Conservation (phyloP, 2,797 vertebrate species). For the Oceanodroma leucorhoa region DNA sequence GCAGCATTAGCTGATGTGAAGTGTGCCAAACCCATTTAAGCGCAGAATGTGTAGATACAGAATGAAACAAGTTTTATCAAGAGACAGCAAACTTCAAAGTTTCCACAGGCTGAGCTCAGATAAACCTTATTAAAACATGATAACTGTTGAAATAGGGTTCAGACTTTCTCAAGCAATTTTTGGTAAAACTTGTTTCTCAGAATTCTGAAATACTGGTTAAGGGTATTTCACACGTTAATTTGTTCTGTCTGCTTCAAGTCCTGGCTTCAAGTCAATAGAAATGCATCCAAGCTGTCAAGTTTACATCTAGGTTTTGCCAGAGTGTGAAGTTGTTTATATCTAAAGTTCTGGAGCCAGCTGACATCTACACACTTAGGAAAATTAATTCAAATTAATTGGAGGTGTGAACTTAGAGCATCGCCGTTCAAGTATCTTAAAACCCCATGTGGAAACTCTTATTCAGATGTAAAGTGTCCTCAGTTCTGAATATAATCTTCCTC, state of each 20-base stretch:
- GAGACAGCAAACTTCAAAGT: constrained; percentile 24
- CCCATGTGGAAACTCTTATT: constrained; percentile 65
- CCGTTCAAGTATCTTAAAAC: constrained; percentile 60
- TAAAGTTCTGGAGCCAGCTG: constrained; percentile 58
- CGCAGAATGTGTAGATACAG: not conserved
- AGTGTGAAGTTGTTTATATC: constrained; percentile 68
- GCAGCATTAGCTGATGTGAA: constrained; percentile 27
- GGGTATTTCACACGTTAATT: constrained; percentile 55
- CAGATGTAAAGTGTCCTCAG: constrained; percentile 61
- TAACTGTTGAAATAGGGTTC: constrained; percentile 17
- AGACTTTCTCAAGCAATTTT: constrained; percentile 29
- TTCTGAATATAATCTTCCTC: constrained; percentile 61
- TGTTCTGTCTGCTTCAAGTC: constrained; percentile 56
- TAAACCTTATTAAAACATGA: constrained; percentile 48
- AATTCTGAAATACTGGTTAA: constrained; percentile 35
- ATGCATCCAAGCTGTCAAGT: constrained; percentile 66
- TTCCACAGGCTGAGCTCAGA: constrained; percentile 50
- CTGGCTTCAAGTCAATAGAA: constrained; percentile 62
- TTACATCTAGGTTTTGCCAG: constrained; percentile 64
- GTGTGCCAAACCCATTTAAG: constrained; percentile 34
- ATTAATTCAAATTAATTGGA: constrained; percentile 70
- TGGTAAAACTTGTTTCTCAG: constrained; percentile 44
- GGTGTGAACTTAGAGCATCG: constrained; percentile 54
- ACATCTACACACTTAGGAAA: constrained; percentile 64
- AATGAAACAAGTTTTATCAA: constrained; percentile 53